phyloP scores from a whole-genome alignment of 2,797 vertebrate genomes.

The Enoplosus armatus region DNA sequence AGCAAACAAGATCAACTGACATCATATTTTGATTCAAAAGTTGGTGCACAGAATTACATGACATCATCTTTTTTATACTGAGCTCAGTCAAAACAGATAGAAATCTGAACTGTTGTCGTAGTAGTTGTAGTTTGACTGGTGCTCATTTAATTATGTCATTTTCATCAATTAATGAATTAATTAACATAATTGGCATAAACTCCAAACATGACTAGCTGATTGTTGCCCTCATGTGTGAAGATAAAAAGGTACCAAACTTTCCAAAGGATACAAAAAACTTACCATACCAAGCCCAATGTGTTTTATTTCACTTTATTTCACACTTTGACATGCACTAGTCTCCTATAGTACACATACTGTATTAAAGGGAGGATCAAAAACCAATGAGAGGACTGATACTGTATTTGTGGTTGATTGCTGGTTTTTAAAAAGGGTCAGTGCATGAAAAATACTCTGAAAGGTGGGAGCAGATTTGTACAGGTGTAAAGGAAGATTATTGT shows the following conservation, averaged over 20 bases:
- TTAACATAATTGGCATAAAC: neutral
- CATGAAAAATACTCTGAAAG: neutral
- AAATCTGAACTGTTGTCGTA: too few species aligned
- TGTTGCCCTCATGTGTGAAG: neutral
- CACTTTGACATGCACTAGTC: neutral
- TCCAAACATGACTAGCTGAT: neutral
- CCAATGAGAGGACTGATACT: neutral
- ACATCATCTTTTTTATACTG: too few species aligned
- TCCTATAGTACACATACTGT: too few species aligned
- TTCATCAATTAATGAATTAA: constrained; percentile 5
- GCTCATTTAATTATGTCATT: too few species aligned
- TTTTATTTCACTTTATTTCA: neutral
- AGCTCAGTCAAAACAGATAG: too few species aligned
- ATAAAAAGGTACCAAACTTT: too few species aligned
- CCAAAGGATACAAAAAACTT: neutral
- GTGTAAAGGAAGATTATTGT: neutral
- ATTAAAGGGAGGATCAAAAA: neutral
- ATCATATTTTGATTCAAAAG: too few species aligned
- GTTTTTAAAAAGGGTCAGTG: neutral
- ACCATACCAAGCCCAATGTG: too few species aligned
- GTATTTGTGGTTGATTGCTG: neutral
- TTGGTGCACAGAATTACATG: too few species aligned
- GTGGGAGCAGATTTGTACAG: neutral
- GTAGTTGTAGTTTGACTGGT: too few species aligned
- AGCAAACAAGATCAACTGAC: too few species aligned